These are phyloP conservation scores for Tetramorium simillimum DNA, from an alignment of 1,140 invertebrate genomes.

Conservation along the genomic window DNA sequence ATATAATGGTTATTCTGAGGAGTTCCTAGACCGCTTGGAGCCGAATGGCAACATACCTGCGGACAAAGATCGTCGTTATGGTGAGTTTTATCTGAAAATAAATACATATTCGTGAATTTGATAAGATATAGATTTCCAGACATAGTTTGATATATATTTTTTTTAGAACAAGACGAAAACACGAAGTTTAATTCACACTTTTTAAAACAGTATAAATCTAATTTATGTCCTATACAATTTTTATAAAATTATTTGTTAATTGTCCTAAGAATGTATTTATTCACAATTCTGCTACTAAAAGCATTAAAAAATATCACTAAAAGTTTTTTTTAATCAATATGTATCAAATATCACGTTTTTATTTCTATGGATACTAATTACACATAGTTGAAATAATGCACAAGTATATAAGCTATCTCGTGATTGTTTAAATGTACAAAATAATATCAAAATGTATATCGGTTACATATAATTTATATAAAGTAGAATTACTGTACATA, in stretches of 20 bases:
- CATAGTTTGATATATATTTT: neutral
- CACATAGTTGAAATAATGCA: neutral
- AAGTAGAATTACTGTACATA: neutral
- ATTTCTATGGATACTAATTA: neutral
- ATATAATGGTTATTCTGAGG: constrained; percentile 96
- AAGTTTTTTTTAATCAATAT: neutral
- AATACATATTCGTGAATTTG: neutral
- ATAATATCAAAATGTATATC: neutral
- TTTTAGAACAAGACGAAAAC: neutral
- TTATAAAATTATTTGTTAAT: neutral
- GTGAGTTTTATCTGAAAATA: constrained; percentile 68
- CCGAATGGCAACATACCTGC: constrained; percentile 93
- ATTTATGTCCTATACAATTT: neutral
- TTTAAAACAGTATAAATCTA: neutral
- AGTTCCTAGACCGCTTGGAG: constrained; percentile 95
- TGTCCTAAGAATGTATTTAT: neutral
- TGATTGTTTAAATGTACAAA: neutral
- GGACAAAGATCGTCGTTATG: constrained; percentile 86
- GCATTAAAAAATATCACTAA: neutral
- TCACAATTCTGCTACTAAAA: neutral
- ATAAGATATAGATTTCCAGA: neutral
- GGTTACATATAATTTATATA: neutral
- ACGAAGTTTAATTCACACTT: neutral
- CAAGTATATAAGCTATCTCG: neutral
- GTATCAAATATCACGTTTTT: neutral